A percentile compares a stretch with the other conserved stretches of the same genome.
phyloP scores from a whole-genome alignment of 2,888 invertebrate genomes.

The Argynnis bischoffii region DNA sequence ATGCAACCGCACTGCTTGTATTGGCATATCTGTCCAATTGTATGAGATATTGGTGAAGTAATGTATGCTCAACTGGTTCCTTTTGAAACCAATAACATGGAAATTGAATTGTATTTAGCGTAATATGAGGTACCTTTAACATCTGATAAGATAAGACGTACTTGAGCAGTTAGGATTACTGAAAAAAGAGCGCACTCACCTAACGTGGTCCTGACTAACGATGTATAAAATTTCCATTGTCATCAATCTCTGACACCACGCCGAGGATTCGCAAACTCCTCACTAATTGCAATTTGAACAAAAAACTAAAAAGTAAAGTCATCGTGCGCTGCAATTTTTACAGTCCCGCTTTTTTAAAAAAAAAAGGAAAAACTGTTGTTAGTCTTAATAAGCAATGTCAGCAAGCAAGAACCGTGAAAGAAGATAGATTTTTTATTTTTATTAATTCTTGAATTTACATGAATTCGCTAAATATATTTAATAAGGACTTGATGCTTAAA shows the following conservation, averaged over 20 bases:
- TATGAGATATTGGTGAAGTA: too few relatives aligned
- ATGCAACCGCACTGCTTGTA: too few relatives aligned
- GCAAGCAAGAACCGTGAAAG: slow-evolving; percentile 34
- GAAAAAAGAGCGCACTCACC: slow-evolving; percentile 75
- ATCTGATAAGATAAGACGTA: slow-evolving; percentile 45
- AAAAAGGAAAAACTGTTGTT: slow-evolving; percentile 55
- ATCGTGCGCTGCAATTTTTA: slow-evolving; percentile 74
- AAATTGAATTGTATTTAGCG: background rate
- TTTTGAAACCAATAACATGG: too few relatives aligned
- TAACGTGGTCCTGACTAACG: slow-evolving; percentile 79
- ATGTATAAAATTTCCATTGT: slow-evolving; percentile 83
- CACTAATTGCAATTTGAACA: slow-evolving; percentile 82
- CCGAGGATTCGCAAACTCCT: slow-evolving; percentile 79
- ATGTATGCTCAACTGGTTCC: too few relatives aligned
- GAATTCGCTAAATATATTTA: slow-evolving; percentile 19
- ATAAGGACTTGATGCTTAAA: slow-evolving; percentile 25
- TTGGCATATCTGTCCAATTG: too few relatives aligned
- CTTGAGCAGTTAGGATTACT: slow-evolving; percentile 71
- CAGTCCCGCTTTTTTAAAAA: slow-evolving; percentile 58
- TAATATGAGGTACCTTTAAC: slow-evolving; percentile 10
- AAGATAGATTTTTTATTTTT: slow-evolving; percentile 8
- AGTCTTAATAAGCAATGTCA: slow-evolving; percentile 44
- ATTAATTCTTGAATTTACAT: slow-evolving; percentile 7
- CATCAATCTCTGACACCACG: slow-evolving; percentile 81
- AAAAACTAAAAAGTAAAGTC: slow-evolving; percentile 79